Percentiles rank a stretch among this genome's conserved stretches.
Evolutionary conservation across 2,888 invertebrate genomes (phyloP).

Genomic region (Hypercompe scribonia): DNA sequence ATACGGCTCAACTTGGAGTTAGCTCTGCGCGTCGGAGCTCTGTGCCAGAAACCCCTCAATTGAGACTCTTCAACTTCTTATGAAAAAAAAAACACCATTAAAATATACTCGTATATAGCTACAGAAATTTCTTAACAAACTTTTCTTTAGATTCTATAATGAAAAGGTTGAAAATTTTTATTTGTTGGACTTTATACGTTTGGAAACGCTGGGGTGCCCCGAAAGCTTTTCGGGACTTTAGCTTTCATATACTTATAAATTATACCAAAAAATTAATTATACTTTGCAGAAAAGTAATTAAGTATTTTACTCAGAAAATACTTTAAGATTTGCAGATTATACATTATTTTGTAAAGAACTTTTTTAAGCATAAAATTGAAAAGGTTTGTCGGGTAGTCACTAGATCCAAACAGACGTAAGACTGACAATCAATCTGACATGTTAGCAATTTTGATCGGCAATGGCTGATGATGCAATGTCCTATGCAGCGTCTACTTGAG

Average conservation of each 20-base stretch:
- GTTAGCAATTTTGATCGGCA: too few relatives aligned
- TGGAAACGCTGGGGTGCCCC: conserved; percentile 26
- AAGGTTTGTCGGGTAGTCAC: too few relatives aligned
- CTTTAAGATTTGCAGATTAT: background rate
- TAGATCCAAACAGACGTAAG: too few relatives aligned
- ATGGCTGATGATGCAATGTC: too few relatives aligned
- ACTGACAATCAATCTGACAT: too few relatives aligned
- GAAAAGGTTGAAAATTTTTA: conserved; percentile 39
- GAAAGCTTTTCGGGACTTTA: conserved; percentile 16
- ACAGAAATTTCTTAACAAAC: conserved; percentile 32
- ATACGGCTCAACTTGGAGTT: conserved; percentile 35
- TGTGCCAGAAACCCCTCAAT: conserved; percentile 27
- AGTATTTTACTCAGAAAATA: background rate
- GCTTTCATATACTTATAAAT: conserved; percentile 21
- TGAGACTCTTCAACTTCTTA: conserved; percentile 33
- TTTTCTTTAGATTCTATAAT: conserved; percentile 34
- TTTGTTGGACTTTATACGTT: conserved; percentile 35
- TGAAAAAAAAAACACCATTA: conserved; percentile 38
- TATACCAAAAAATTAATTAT: background rate
- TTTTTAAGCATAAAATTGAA: too few relatives aligned
- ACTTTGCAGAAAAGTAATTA: background rate
- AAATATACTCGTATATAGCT: conserved; percentile 33
- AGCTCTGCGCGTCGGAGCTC: conserved; percentile 16
- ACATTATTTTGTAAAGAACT: too few relatives aligned
- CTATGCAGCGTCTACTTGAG: too few relatives aligned